Percentiles rank a stretch among this genome's conserved stretches.
These are phyloP conservation scores for Lissonota sp. DNA, from an alignment of 2,888 invertebrate genomes.

Conservation along the genomic window DNA sequence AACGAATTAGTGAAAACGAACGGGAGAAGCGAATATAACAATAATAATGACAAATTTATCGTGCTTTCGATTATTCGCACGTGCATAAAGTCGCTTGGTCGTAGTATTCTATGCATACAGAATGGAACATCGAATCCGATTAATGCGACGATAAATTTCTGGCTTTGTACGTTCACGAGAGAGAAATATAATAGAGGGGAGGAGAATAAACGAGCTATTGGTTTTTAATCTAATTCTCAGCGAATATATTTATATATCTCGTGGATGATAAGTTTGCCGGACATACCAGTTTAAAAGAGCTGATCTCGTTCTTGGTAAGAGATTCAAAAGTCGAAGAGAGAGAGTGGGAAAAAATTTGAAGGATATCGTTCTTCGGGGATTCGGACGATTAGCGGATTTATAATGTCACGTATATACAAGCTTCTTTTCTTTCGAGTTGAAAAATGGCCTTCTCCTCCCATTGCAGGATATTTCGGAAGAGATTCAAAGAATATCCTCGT, in stretches of 20 bases:
- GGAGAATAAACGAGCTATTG: conserved; percentile 16
- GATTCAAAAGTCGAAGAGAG: conserved; percentile 40
- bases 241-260: conserved; percentile 36
- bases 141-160: conserved; percentile 61
- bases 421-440: neutral
- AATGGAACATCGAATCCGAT: conserved; percentile 59
- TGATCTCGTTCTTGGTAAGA: conserved; percentile 58
- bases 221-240: conserved; percentile 53
- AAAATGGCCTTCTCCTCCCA: too few relatives aligned
- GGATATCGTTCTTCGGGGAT: conserved; percentile 32
- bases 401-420: neutral
- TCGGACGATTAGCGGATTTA: conserved; percentile 8
- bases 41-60: neutral
- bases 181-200: neutral
- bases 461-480: neutral
- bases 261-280: conserved; percentile 54
- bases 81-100: neutral
- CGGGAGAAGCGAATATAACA: neutral
- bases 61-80: neutral
- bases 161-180: conserved; percentile 42
- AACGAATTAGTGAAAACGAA: conserved; percentile 36
- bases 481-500: conserved; percentile 34
- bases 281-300: conserved; percentile 50
- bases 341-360: conserved; percentile 41
- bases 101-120: neutral